Percentiles rank a stretch among this genome's conserved stretches.
Evolutionary conservation across 2,797 vertebrate genomes (phyloP).

Genomic region (Eulemur coronatus): DNA sequence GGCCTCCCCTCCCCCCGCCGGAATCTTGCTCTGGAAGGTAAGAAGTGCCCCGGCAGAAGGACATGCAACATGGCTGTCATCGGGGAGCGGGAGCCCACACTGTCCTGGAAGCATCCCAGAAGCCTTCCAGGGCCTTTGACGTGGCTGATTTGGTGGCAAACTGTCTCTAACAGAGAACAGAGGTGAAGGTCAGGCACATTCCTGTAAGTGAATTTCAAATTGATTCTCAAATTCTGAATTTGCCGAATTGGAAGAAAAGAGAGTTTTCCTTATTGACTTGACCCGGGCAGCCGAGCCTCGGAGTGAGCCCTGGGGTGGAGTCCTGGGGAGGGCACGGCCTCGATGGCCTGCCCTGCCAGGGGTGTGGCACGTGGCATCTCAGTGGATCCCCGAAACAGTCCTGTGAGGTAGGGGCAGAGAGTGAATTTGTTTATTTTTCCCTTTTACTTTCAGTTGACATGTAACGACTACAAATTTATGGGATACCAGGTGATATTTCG

Average conservation of each 20-base stretch:
- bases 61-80: fast-evolving
- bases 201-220: neutral
- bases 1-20: fast-evolving
- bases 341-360: fast-evolving
- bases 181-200: neutral
- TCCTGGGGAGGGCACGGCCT: fast-evolving
- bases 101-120: neutral
- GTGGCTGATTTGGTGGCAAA: neutral
- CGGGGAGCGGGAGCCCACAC: fast-evolving
- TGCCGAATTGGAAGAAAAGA: neutral
- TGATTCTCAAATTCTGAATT: neutral
- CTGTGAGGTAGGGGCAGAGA: fast-evolving
- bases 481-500: neutral
- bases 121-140: too few relatives aligned
- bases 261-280: neutral
- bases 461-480: neutral
- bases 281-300: neutral
- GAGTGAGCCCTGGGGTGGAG: neutral
- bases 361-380: neutral
- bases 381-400: fast-evolving
- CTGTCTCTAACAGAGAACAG: neutral
- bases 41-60: fast-evolving
- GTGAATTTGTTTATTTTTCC: neutral
- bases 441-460: neutral
- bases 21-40: neutral